phyloP scores from a whole-genome alignment of 2,888 invertebrate species.

The Actias luna region DNA sequence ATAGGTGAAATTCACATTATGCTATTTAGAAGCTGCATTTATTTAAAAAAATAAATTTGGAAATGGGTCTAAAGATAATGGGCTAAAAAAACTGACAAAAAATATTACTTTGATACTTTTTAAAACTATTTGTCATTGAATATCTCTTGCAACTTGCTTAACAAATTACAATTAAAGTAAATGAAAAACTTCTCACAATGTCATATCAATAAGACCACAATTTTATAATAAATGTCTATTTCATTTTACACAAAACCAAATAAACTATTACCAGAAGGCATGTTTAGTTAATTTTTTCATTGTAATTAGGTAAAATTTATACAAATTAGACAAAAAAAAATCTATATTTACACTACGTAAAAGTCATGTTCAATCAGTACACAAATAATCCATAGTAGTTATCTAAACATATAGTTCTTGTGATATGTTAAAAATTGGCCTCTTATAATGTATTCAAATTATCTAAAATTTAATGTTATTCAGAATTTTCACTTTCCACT shows the following conservation, averaged over 20 bases:
- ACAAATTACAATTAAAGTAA: no score
- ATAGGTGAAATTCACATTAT: no score
- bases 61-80: no score
- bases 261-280: not conserved
- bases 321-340: not conserved
- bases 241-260: not conserved
- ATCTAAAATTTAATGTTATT: conserved; percentile 39
- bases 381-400: not conserved
- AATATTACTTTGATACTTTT: no score
- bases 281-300: not conserved
- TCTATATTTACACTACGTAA: no score
- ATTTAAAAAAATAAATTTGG: no score
- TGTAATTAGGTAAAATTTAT: not conserved
- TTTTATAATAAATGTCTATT: not conserved
- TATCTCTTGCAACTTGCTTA: no score
- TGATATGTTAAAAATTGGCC: conserved; percentile 34
- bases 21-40: no score
- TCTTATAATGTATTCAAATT: conserved; percentile 31
- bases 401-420: not conserved
- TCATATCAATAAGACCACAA: not conserved
- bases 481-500: conserved; percentile 71
- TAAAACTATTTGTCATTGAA: no score
- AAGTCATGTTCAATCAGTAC: no score
- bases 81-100: no score
- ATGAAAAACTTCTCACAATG: not conserved